A percentile compares a stretch with the other conserved stretches of the same genome.
These are phyloP conservation scores for Vanessa tameamea DNA, from an alignment of 1,140 invertebrate genomes.

Conservation along the genomic window DNA sequence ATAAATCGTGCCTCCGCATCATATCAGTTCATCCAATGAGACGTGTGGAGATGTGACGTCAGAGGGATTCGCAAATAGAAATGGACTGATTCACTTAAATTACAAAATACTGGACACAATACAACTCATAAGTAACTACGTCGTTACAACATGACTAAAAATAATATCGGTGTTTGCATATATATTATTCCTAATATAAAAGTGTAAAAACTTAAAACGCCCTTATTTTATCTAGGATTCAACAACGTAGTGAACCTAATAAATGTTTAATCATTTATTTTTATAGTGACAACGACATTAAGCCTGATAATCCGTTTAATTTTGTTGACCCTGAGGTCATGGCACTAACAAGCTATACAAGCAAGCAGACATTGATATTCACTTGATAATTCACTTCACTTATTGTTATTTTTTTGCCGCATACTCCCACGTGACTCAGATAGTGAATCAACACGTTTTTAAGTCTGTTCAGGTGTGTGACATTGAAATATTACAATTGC, in stretches of 20 bases:
- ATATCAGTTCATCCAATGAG: conserved; percentile 15
- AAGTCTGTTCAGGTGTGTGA: conserved; percentile 4
- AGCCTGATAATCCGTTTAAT: neutral
- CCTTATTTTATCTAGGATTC: too few relatives aligned
- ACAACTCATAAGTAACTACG: neutral
- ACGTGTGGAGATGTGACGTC: conserved; percentile 15
- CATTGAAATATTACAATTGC: conserved; percentile 18
- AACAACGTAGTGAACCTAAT: too few relatives aligned
- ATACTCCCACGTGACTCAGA: conserved; percentile 24
- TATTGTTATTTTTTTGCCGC: conserved; percentile 33
- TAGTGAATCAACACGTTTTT: conserved; percentile 29
- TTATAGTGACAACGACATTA: too few relatives aligned
- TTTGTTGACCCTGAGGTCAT: conserved; percentile 1
- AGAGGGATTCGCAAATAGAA: conserved; percentile 28
- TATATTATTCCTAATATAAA: too few relatives aligned
- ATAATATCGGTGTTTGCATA: too few relatives aligned
- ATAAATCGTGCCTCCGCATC: conserved; percentile 18
- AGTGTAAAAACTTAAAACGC: too few relatives aligned
- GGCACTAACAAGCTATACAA: neutral
- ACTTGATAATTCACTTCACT: conserved; percentile 11
- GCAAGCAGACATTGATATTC: conserved; percentile 13
- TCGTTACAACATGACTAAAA: too few relatives aligned
- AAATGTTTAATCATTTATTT: too few relatives aligned
- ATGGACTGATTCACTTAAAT: conserved; percentile 11
- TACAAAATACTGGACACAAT: neutral